Evolutionary conservation across 2,888 invertebrate genomes (phyloP).

Genomic region (Drosophila limbata): DNA sequence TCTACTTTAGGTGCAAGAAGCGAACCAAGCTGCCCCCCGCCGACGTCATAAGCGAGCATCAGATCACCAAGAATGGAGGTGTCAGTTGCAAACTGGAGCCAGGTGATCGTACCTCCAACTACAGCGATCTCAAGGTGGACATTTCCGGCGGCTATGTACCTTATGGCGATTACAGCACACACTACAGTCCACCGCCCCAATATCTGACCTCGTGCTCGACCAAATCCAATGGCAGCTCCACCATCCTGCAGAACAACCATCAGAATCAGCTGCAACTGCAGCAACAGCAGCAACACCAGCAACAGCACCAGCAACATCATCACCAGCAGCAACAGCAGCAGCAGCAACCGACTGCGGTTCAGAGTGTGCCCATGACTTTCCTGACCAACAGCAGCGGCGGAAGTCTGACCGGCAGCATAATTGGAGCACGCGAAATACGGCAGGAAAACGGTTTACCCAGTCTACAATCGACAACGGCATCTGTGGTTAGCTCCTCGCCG

Average conservation of each 20-base stretch:
- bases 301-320: conserved; percentile 73
- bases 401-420: conserved; percentile 84
- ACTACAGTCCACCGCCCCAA: conserved; percentile 93
- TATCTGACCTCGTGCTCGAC: conserved; percentile 84
- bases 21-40: conserved; percentile 84
- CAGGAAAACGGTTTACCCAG: conserved; percentile 85
- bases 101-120: conserved; percentile 95
- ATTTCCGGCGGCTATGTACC: conserved; percentile 90
- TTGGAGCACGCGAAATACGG: conserved; percentile 84
- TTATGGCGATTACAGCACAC: conserved; percentile 94
- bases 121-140: conserved; percentile 96
- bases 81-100: conserved; percentile 86
- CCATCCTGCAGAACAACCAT: conserved; percentile 82
- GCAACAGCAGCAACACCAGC: conserved; percentile 78
- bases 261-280: conserved; percentile 82
- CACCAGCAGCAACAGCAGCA: conserved; percentile 71
- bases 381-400: conserved; percentile 81
- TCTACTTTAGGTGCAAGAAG: conserved; percentile 89
- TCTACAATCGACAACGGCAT: conserved; percentile 84
- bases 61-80: conserved; percentile 84
- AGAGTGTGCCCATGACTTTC: conserved; percentile 84
- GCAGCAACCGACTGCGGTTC: conserved; percentile 65
- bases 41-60: conserved; percentile 85
- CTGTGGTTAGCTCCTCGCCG: conserved; percentile 85
- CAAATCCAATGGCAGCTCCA: conserved; percentile 83